Percentiles rank a stretch among this genome's conserved stretches.
Conservation (phyloP, 2,797 vertebrate species). For the Megalops cyprinoides region DNA sequence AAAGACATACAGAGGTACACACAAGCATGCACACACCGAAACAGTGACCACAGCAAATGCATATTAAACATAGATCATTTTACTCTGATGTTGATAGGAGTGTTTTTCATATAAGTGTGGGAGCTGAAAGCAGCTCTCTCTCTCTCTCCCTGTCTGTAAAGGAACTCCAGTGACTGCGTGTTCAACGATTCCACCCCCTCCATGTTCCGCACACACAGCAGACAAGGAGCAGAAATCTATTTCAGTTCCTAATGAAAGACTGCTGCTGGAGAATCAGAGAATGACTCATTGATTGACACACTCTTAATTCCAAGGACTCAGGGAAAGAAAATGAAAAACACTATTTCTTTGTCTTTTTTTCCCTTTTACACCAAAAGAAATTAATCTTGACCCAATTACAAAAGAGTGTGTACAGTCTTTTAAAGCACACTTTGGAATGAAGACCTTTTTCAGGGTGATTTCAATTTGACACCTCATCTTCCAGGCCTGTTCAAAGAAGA, state of each 20-base stretch:
- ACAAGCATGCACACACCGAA: not conserved
- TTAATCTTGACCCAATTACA: not conserved
- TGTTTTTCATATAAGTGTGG: not conserved
- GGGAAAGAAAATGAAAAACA: slow-evolving; percentile 9
- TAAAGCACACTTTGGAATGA: not conserved
- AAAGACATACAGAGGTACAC: not conserved
- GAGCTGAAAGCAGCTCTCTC: not conserved
- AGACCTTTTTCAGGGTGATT: not conserved
- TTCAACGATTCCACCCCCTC: slow-evolving; percentile 9
- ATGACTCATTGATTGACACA: slow-evolving; percentile 28
- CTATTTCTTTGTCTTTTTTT: not conserved
- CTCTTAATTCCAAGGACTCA: slow-evolving; percentile 3
- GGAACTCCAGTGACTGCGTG: not conserved
- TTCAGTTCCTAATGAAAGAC: slow-evolving; percentile 24
- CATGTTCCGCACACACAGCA: slow-evolving; percentile 44
- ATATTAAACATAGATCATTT: slow-evolving; percentile 47
- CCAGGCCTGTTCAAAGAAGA: not conserved
- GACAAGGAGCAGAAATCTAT: slow-evolving; percentile 12
- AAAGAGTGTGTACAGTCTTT: not conserved
- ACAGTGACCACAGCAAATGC: slow-evolving; percentile 49
- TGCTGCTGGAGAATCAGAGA: not conserved
- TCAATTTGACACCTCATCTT: slow-evolving; percentile 1
- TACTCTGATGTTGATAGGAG: not conserved
- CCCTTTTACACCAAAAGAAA: slow-evolving; percentile 1
- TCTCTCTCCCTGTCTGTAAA: not conserved